These are phyloP conservation scores for Agonopterix alstromeriana DNA, from an alignment of 2,888 invertebrate genomes.

Conservation along the genomic window DNA sequence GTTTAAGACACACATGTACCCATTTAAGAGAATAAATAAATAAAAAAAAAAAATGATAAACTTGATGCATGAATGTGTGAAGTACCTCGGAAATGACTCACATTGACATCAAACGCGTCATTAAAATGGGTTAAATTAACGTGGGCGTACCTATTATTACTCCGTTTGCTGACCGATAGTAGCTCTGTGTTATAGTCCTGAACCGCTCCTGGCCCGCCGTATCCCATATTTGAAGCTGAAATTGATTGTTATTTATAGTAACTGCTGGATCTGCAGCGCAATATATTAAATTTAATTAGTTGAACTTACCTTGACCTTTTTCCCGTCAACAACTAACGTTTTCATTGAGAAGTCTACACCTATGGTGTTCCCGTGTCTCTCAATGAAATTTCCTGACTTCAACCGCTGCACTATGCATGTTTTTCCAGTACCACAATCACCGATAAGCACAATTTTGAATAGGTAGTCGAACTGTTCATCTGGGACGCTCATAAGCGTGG, in stretches of 20 bases:
- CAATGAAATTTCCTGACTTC: conserved; percentile 96
- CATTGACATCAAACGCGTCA: neutral
- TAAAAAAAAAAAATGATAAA: too few relatives aligned
- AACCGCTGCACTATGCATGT: conserved; percentile 97
- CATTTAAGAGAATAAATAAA: too few relatives aligned
- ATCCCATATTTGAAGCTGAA: conserved; percentile 96
- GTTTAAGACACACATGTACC: too few relatives aligned
- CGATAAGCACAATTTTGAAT: conserved; percentile 96
- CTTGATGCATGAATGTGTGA: too few relatives aligned
- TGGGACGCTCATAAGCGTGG: conserved; percentile 84
- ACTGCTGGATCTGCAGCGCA: conserved; percentile 11
- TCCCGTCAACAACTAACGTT: conserved; percentile 94
- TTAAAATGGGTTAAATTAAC: neutral
- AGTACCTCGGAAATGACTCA: neutral
- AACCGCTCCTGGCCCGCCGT: conserved; percentile 98
- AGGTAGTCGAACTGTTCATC: conserved; percentile 94
- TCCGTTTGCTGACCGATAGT: conserved; percentile 97
- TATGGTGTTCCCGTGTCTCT: conserved; percentile 96
- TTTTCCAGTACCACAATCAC: conserved; percentile 94
- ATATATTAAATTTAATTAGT: conserved; percentile 22
- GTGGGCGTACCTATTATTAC: conserved; percentile 86
- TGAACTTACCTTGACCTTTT: conserved; percentile 90
- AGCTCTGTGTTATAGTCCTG: conserved; percentile 97
- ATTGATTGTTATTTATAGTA: conserved; percentile 8
- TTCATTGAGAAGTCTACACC: conserved; percentile 99